Conservation (phyloP, 2,113 vertebrate genomes). For the Caranx melampygus region DNA sequence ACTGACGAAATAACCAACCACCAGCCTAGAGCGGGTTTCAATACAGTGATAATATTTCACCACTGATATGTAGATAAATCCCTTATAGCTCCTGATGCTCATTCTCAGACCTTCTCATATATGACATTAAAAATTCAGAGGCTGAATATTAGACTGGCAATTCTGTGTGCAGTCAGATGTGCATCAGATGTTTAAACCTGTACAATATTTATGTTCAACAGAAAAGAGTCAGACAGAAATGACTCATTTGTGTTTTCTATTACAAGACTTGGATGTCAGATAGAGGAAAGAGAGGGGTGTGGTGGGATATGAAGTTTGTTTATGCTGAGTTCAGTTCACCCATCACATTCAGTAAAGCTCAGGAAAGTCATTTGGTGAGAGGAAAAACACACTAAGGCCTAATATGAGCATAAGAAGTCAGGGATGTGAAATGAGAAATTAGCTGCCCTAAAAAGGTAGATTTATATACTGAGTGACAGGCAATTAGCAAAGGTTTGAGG, state of each 20-base stretch:
- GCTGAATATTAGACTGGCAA: background rate
- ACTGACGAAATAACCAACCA: too few relatives aligned
- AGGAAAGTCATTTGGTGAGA: background rate
- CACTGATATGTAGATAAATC: background rate
- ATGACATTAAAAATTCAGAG: background rate
- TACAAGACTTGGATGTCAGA: slow-evolving; percentile 7
- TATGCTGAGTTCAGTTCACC: slow-evolving; percentile 25
- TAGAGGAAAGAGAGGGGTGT: background rate
- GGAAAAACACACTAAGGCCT: slow-evolving; percentile 4
- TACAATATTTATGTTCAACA: background rate
- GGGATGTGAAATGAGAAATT: slow-evolving; percentile 49
- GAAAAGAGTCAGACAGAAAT: background rate
- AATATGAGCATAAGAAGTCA: slow-evolving; percentile 27
- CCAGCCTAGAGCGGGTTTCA: too few relatives aligned
- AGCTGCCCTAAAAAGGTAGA: slow-evolving; percentile 55
- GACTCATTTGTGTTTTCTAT: background rate
- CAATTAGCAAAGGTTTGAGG: slow-evolving; percentile 71
- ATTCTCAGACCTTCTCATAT: background rate
- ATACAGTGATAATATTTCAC: background rate
- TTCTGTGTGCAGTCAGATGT: background rate
- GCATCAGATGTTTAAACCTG: background rate
- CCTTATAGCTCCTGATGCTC: background rate
- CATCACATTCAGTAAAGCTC: slow-evolving; percentile 51
- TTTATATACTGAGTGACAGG: slow-evolving; percentile 60
- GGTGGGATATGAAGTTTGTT: slow-evolving; percentile 7